Evolutionary conservation across 2,797 vertebrate species (phyloP).

Genomic region (Cyclura pinguis): DNA sequence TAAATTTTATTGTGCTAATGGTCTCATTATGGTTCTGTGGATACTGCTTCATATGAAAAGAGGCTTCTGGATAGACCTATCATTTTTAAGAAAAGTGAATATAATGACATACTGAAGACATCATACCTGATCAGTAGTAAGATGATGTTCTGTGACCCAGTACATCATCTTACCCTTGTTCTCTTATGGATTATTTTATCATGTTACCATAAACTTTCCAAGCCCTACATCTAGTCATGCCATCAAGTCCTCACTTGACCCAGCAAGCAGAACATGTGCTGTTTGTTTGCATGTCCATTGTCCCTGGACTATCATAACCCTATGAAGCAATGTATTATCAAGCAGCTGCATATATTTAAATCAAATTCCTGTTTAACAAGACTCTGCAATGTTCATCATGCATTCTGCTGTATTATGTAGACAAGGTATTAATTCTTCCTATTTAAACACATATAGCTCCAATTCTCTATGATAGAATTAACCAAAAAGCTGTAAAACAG

Average conservation of each 20-base stretch:
- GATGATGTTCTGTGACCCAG: neutral
- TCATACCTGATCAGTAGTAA: neutral
- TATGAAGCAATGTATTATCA: slow-evolving; percentile 35
- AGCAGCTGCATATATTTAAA: slow-evolving; percentile 26
- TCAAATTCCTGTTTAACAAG: slow-evolving; percentile 50
- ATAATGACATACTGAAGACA: too few species aligned
- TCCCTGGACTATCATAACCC: slow-evolving; percentile 6
- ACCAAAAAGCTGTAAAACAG: slow-evolving; percentile 28
- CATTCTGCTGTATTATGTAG: slow-evolving; percentile 40
- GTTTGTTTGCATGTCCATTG: neutral
- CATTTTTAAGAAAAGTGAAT: too few species aligned
- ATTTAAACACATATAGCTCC: slow-evolving; percentile 41
- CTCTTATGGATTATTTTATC: neutral
- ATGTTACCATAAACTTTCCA: too few species aligned
- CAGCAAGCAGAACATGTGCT: neutral
- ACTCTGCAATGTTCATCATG: slow-evolving; percentile 34
- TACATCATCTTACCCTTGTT: neutral
- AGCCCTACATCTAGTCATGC: neutral
- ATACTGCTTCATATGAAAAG: too few species aligned
- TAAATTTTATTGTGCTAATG: neutral
- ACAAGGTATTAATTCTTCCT: slow-evolving; percentile 51
- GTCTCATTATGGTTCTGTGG: neutral
- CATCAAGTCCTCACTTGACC: neutral
- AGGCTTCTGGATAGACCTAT: too few species aligned
- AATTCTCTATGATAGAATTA: slow-evolving; percentile 32